phyloP scores from a whole-genome alignment of 2,113 vertebrate species.

The Forbesichthys papilliferus region DNA sequence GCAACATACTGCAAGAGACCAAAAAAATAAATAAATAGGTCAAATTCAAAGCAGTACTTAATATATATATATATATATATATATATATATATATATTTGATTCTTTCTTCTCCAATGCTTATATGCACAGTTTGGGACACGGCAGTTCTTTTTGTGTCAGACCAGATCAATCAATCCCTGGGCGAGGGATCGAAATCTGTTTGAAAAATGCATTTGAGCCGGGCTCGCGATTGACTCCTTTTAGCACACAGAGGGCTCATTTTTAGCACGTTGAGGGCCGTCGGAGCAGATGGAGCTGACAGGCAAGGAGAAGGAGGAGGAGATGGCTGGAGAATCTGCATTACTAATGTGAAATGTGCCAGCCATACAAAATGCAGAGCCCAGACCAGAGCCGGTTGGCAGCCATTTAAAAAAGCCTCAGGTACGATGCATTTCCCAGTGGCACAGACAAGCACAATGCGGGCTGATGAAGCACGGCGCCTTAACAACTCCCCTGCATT shows the following conservation, averaged over 20 bases:
- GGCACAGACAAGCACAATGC: background rate
- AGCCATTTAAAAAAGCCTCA: constrained; percentile 46
- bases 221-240: constrained; percentile 52
- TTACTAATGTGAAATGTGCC: constrained; percentile 65
- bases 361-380: constrained; percentile 48
- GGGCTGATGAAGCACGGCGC: constrained; percentile 13
- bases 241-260: constrained; percentile 48
- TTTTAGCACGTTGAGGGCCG: constrained; percentile 47
- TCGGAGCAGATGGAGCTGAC: constrained; percentile 68
- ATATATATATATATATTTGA: background rate
- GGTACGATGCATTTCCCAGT: constrained; percentile 17
- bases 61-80: background rate
- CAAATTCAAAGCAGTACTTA: constrained; percentile 5
- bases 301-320: constrained; percentile 34
- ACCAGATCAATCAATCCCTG: constrained; percentile 31
- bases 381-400: constrained; percentile 35
- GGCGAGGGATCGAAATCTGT: constrained; percentile 21
- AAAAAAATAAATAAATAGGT: background rate
- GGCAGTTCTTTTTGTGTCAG: constrained; percentile 26
- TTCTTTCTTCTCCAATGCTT: constrained; percentile 10
- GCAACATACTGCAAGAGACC: background rate
- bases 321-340: constrained; percentile 51
- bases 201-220: constrained; percentile 43
- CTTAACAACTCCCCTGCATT: background rate
- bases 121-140: background rate